A percentile compares a stretch with the other conserved stretches of the same genome.
These are phyloP conservation scores for Poeciliopsis paucimaculata DNA, from an alignment of 2,797 vertebrate species.

Conservation along the genomic window DNA sequence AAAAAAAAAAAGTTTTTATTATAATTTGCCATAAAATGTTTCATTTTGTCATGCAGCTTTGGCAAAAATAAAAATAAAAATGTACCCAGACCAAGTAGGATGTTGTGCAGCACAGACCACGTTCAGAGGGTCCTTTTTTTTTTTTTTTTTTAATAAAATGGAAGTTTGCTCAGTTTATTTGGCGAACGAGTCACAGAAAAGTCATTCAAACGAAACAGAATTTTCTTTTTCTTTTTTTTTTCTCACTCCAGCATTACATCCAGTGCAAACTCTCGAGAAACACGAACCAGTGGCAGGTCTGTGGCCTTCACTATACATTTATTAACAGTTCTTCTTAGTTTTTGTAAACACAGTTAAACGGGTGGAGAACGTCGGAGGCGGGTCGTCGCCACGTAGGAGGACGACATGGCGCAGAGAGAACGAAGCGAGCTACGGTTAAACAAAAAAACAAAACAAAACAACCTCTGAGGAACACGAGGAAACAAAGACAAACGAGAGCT, in stretches of 20 bases:
- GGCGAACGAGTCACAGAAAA: constrained; percentile 11
- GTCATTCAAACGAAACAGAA: constrained; percentile 52
- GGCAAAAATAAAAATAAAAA: constrained; percentile 4
- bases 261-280: constrained; percentile 75
- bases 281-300: constrained; percentile 56
- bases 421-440: constrained; percentile 67
- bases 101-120: not conserved
- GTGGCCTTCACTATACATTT: constrained; percentile 85
- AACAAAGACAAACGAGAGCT: constrained; percentile 76
- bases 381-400: constrained; percentile 74
- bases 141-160: not conserved
- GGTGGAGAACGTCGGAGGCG: constrained; percentile 75
- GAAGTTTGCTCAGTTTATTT: constrained; percentile 3
- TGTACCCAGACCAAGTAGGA: not conserved
- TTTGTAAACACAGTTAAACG: constrained; percentile 81
- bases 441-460: not conserved
- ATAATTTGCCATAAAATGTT: constrained; percentile 7
- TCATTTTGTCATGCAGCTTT: constrained; percentile 7
- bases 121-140: not conserved
- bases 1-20: constrained; percentile 6
- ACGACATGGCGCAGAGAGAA: constrained; percentile 81
- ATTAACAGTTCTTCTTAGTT: constrained; percentile 76
- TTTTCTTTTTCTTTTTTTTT: constrained; percentile 47
- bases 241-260: constrained; percentile 76
- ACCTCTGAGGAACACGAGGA: constrained; percentile 64